phyloP scores from a whole-genome alignment of 2,113 vertebrate genomes.

The Numenius arquata region DNA sequence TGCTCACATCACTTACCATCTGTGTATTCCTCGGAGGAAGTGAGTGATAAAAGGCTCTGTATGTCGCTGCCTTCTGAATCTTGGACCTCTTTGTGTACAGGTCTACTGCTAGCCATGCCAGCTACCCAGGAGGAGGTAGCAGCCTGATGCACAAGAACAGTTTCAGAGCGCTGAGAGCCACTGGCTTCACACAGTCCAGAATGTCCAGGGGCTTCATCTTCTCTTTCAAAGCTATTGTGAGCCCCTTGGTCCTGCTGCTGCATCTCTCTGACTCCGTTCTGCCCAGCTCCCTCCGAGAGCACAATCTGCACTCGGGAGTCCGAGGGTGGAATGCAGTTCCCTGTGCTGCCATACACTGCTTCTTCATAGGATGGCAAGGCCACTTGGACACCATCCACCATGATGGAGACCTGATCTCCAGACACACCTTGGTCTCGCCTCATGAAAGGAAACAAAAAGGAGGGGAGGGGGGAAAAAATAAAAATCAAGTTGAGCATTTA shows the following conservation, averaged over 20 bases:
- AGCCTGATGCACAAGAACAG: conserved; percentile 87
- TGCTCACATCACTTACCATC: conserved; percentile 81
- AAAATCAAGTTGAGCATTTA: not conserved
- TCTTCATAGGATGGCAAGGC: conserved; percentile 96
- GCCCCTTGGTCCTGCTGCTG: conserved; percentile 64
- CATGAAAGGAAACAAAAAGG: not conserved
- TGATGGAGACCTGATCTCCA: conserved; percentile 90
- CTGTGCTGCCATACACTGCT: conserved; percentile 91
- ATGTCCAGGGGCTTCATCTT: conserved; percentile 74
- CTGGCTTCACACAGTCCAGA: conserved; percentile 83
- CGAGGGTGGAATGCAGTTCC: conserved; percentile 77
- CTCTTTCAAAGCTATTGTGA: conserved; percentile 70
- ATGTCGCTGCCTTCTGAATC: conserved; percentile 93
- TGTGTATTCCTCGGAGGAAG: conserved; percentile 89
- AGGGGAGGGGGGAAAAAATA: not conserved
- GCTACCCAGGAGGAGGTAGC: conserved; percentile 85
- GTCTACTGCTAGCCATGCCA: conserved; percentile 77
- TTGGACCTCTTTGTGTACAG: conserved; percentile 77
- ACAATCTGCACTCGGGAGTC: conserved; percentile 94
- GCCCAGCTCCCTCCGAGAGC: conserved; percentile 83
- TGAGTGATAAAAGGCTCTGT: conserved; percentile 94
- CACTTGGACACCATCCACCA: conserved; percentile 97
- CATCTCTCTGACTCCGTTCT: conserved; percentile 51
- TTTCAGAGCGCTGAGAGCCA: conserved; percentile 86
- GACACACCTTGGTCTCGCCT: conserved; percentile 94